Evolutionary conservation across 2,113 vertebrate species (phyloP), one percentile per base, ranked within the genome.

Genomic region (Narcine bancroftii): DNA sequence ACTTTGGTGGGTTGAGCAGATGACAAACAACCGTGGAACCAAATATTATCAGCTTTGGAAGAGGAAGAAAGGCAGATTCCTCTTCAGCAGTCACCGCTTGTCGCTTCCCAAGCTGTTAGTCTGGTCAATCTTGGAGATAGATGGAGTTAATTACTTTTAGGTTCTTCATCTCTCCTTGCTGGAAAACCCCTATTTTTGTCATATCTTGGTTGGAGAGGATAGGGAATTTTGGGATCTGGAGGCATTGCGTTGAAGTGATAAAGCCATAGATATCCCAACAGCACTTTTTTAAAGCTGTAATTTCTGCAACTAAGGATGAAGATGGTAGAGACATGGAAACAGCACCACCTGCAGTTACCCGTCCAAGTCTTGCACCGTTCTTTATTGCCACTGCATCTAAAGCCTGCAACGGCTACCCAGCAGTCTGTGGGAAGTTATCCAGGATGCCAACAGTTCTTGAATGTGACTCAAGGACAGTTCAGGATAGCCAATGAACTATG

Each of bases 1-100:
- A 17, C 87, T 91, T 69, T 91, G 47, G 89, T 91, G 65, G 47
- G 65, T 87, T 56, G 17, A 53, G 81, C 53, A 63, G 81, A 87
- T 39, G 53, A 60, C 81, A n/a, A 87, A 75, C 72, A 75, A 10
- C 72, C n/a, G 39, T 75, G 72, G 72, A 75, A 87, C 53, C 81
- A 87, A 87, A 56, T 21, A 15, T 60, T 87, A 53, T 36, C 50
- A 87, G 33, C 81, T 42, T 87, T n/a, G n/a, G 81, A 87, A 60
- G 53, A 87, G 81, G 53, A 60, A 87, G 50, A 53, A 53, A 87
- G 81, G n/a, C 50, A n/a, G n/a, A 36, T 42, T 60, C 33, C 81
- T 60, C 81, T 33, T 87, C n/a, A 56, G 60, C 33, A 87, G 56
- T n/a, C 81, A 60, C 33, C 11, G 53, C 33, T 53, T 87, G 81